These are phyloP conservation scores for Merluccius polli DNA, from an alignment of 2,797 vertebrate genomes.

Conservation along the genomic window DNA sequence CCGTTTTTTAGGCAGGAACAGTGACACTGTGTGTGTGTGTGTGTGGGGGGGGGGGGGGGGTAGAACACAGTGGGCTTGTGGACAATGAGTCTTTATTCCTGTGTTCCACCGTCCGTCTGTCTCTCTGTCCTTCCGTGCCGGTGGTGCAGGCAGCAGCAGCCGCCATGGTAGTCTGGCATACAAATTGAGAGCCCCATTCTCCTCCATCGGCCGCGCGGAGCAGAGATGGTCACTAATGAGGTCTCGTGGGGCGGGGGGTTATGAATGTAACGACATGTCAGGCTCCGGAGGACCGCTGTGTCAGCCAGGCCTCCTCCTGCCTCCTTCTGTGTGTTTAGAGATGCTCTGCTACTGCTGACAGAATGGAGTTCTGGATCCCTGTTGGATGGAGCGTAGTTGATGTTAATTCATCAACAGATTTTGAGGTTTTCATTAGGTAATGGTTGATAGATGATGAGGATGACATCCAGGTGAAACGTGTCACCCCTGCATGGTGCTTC, in stretches of 20 bases:
- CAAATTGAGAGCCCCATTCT: constrained; percentile 42
- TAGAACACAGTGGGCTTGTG: constrained; percentile 29
- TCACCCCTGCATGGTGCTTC: too few species aligned
- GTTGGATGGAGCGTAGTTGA: not conserved
- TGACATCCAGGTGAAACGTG: too few species aligned
- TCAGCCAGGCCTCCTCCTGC: constrained; percentile 34
- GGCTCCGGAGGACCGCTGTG: constrained; percentile 29
- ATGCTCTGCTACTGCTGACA: constrained; percentile 9
- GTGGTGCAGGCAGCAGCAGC: constrained; percentile 15
- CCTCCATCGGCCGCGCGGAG: constrained; percentile 22
- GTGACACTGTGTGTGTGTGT: constrained; percentile 40
- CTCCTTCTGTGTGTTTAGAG: constrained; percentile 20
- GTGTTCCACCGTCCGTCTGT: not conserved
- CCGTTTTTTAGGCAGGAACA: constrained; percentile 44
- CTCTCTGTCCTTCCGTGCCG: constrained; percentile 9
- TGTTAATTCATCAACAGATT: too few species aligned
- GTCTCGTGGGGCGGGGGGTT: constrained; percentile 38
- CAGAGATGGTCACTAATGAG: constrained; percentile 44
- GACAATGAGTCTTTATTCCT: constrained; percentile 52
- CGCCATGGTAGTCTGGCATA: constrained; percentile 20
- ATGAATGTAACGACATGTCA: constrained; percentile 44
- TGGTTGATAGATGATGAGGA: too few species aligned
- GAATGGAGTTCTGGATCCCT: constrained; percentile 9
- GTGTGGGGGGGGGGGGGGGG: not conserved
- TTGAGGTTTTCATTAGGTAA: too few species aligned